Base-by-base conservation (phyloP, 2,113 vertebrate genomes). In the Siniperca chuatsi region DNA sequence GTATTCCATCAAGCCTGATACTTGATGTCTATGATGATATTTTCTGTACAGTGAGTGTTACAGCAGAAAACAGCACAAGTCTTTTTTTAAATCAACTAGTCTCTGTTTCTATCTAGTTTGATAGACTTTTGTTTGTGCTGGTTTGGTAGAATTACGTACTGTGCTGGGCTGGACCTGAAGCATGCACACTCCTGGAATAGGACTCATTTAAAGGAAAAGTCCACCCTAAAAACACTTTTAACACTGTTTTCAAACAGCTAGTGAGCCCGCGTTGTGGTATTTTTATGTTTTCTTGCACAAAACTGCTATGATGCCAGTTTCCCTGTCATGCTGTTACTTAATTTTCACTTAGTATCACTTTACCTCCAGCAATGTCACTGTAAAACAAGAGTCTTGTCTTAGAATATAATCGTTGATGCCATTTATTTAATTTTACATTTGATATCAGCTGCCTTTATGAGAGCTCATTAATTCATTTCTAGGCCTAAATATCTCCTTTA, bases 161-260 rank as follows among this genome's bases (percentile, higher is more conserved):
- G 80, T 88, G 90, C 91, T 90, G 87, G 92, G 92, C 93, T 93
- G 91, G 92, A 90, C 93, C 92, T 93, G 80, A 87, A 83, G 89
- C 90, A 90, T 93, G 89, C 86, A 78, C 72, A 83, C 68, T 77
- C 50, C 44, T 44, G 65, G 66, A 54, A 72, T n/a, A 71, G 65
- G 75, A 92, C 40, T 35, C 44, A 78, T 81, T 75, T 58, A 67
- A 72, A 70, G 86, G 89, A 86, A 80, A 87, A 89, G 60, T 70
- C 79, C 90, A 88, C 89, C 88, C 72, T 84, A 18, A 81, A 46
- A 86, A 74, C 20, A 35, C 67, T 81, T 60, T 84, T 23, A 72
- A 75, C 77, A 44, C 62, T 48, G 25, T 52, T 74, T 78, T 40
- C 21, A 58, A 23, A 25, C 21, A 42, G 44, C 48, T 29, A 64